A percentile compares a stretch with the other conserved stretches of the same genome.
Conservation (phyloP, 2,888 invertebrate species). For the Ennomos erosarius region DNA sequence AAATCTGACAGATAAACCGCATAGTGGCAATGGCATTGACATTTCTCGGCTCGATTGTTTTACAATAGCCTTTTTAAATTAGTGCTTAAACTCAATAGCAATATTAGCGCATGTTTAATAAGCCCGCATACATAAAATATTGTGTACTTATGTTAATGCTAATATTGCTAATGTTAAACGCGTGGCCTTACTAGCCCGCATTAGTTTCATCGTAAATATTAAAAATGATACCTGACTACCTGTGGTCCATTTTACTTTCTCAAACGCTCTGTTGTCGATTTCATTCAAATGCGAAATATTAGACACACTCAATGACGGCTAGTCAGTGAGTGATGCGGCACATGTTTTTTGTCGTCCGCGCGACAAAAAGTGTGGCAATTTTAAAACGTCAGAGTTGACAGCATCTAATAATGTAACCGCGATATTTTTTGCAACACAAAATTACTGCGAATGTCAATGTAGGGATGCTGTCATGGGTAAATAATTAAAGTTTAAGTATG, state of each 20-base stretch:
- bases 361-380: constrained; percentile 23
- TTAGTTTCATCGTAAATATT: constrained; percentile 43
- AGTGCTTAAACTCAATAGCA: constrained; percentile 12
- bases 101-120: constrained; percentile 32
- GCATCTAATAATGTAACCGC: constrained; percentile 22
- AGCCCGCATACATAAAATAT: constrained; percentile 35
- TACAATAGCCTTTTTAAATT: constrained; percentile 7
- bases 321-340: constrained; percentile 27
- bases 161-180: constrained; percentile 18
- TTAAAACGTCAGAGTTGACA: neutral
- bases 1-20: constrained; percentile 32
- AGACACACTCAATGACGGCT: constrained; percentile 18
- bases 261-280: constrained; percentile 41
- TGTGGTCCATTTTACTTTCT: constrained; percentile 54
- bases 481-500: no score
- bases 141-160: constrained; percentile 40
- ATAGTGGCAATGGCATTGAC: constrained; percentile 25
- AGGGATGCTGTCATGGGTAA: no score
- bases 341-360: constrained; percentile 22
- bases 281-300: constrained; percentile 37
- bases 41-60: constrained; percentile 31
- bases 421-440: constrained; percentile 2
- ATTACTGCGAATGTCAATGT: no score
- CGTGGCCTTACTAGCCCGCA: constrained; percentile 36
- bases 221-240: constrained; percentile 35